Evolutionary conservation across 2,113 vertebrate species (phyloP).

Genomic region (Porphyrio hochstetteri): DNA sequence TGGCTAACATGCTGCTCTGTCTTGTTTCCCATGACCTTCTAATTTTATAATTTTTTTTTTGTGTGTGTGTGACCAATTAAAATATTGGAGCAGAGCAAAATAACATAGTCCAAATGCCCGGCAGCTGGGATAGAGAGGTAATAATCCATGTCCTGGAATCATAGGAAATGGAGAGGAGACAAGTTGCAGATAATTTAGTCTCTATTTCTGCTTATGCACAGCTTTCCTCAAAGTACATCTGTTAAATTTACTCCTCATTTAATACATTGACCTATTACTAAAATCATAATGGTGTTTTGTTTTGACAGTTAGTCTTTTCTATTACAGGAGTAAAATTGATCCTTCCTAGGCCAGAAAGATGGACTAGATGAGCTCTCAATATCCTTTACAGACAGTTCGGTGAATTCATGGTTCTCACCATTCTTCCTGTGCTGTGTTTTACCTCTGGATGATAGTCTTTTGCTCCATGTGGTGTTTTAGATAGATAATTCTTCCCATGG

Average conservation of each 20-base stretch:
- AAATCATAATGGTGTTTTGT: background rate
- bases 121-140: slow-evolving; percentile 9
- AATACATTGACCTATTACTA: background rate
- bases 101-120: slow-evolving; percentile 8
- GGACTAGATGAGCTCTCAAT: background rate
- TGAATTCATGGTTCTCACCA: background rate
- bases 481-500: background rate
- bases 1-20: slow-evolving; percentile 10
- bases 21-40: slow-evolving; percentile 47
- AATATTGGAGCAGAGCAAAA: background rate
- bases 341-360: background rate
- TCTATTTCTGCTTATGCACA: background rate
- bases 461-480: background rate
- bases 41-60: background rate
- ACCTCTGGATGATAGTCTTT: background rate
- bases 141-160: background rate
- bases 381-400: background rate
- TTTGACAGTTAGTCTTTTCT: slow-evolving; percentile 3
- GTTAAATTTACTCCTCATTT: slow-evolving; percentile 29
- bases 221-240: background rate
- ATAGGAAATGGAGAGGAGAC: background rate
- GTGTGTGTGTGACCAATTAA: slow-evolving; percentile 11
- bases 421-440: background rate
- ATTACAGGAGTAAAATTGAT: background rate
- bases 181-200: background rate